A percentile compares a stretch with the other conserved stretches of the same genome.
These are phyloP conservation scores for Podarcis raffonei DNA, from an alignment of 2,113 vertebrate genomes.

Conservation along the genomic window DNA sequence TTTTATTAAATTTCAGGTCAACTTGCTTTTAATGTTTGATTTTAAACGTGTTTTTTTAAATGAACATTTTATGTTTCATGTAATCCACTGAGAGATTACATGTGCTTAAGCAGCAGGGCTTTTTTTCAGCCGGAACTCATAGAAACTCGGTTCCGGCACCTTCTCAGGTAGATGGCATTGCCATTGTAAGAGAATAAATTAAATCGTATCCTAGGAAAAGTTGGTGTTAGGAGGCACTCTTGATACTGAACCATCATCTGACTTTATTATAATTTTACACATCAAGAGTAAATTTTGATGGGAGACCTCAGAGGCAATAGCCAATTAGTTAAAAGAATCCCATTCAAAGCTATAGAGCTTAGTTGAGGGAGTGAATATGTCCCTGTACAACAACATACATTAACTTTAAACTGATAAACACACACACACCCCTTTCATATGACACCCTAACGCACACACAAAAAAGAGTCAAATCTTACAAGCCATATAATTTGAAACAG, in stretches of 20 bases:
- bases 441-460: constrained; percentile 29
- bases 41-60: no score
- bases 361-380: constrained; percentile 21
- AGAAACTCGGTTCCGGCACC: no score
- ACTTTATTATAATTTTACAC: constrained; percentile 22
- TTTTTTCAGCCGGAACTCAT: no score
- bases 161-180: no score
- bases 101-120: no score
- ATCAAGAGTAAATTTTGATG: constrained; percentile 21
- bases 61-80: no score
- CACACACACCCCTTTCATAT: constrained; percentile 25
- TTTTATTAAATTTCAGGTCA: no score
- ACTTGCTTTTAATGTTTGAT: no score
- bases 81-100: no score
- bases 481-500: constrained; percentile 2
- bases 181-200: no score
- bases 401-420: background rate
- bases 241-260: background rate
- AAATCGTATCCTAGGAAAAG: constrained; percentile 30
- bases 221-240: constrained; percentile 25
- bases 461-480: constrained; percentile 16
- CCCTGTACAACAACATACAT: constrained; percentile 27
- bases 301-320: background rate
- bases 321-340: constrained; percentile 38
- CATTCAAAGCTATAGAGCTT: constrained; percentile 32